Evolutionary conservation across 2,888 invertebrate species (phyloP).

Genomic region (Drosophila antonietae): DNA sequence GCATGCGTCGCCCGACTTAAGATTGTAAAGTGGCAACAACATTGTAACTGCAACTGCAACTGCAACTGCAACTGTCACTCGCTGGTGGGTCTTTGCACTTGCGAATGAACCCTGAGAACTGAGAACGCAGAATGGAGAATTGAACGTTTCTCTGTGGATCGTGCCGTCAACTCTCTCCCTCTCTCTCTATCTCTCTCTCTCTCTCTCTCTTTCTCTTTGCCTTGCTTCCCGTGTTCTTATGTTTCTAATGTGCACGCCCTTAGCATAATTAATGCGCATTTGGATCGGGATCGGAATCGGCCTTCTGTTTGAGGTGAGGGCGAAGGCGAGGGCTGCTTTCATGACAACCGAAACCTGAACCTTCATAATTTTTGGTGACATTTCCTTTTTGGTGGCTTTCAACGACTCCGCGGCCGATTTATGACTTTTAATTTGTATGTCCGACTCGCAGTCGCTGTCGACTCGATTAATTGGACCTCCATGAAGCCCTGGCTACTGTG

Average conservation of each 20-base stretch:
- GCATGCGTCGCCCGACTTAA: constrained; percentile 75
- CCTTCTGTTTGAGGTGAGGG: not conserved
- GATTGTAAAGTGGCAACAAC: constrained; percentile 57
- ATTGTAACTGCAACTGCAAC: constrained; percentile 38
- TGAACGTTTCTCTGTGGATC: constrained; percentile 25
- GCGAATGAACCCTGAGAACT: constrained; percentile 24
- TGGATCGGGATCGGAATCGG: not conserved
- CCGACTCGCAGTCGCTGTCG: constrained; percentile 59
- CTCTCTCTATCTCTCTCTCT: constrained; percentile 2
- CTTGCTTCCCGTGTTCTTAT: constrained; percentile 11
- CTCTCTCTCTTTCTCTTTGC: not conserved
- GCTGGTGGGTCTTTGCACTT: constrained; percentile 65
- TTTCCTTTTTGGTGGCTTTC: constrained; percentile 60
- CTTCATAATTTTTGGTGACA: constrained; percentile 81
- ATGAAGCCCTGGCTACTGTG: constrained; percentile 72
- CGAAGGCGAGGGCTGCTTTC: constrained; percentile 12
- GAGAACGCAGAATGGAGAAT: not conserved
- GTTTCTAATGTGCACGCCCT: constrained; percentile 65
- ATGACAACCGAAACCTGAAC: constrained; percentile 47
- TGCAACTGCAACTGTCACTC: constrained; percentile 48
- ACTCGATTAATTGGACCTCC: constrained; percentile 81
- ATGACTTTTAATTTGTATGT: constrained; percentile 79
- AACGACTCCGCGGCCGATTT: constrained; percentile 58
- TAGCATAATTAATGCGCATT: constrained; percentile 74
- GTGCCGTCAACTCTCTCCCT: constrained; percentile 24